Conservation (phyloP, 2,888 invertebrate species). For the Synergus itoensis region DNA sequence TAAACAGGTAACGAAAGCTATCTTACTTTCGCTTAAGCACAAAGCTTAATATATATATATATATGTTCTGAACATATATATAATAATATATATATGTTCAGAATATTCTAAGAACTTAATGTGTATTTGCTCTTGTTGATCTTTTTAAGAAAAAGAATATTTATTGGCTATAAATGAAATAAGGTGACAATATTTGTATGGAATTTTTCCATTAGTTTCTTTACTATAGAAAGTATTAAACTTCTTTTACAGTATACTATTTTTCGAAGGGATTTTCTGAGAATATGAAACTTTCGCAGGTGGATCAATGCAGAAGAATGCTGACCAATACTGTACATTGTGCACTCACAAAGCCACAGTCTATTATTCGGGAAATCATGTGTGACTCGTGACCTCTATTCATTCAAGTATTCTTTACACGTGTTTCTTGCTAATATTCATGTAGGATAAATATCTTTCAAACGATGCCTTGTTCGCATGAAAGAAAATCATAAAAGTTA, state of each 20-base stretch:
- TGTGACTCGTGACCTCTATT: constrained; percentile 13
- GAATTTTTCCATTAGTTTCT: background rate
- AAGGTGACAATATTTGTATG: no score
- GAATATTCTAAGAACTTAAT: background rate
- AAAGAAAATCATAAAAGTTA: background rate
- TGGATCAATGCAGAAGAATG: constrained; percentile 9
- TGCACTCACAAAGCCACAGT: background rate
- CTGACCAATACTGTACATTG: constrained; percentile 20
- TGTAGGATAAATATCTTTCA: background rate
- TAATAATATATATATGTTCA: no score
- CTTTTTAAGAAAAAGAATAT: background rate
- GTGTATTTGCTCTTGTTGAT: background rate
- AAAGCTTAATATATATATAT: background rate
- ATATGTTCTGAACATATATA: no score
- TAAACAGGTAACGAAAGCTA: background rate
- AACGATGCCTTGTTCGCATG: background rate
- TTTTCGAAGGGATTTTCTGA: background rate
- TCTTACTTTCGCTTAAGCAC: background rate
- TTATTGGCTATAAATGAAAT: no score
- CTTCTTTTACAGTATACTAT: background rate
- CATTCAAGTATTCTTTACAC: background rate
- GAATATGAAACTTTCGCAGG: background rate
- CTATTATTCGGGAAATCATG: constrained; percentile 20
- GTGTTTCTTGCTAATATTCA: background rate
- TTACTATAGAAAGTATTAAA: background rate